phyloP scores from a whole-genome alignment of 2,888 invertebrate genomes.

The Thymelicus sylvestris region DNA sequence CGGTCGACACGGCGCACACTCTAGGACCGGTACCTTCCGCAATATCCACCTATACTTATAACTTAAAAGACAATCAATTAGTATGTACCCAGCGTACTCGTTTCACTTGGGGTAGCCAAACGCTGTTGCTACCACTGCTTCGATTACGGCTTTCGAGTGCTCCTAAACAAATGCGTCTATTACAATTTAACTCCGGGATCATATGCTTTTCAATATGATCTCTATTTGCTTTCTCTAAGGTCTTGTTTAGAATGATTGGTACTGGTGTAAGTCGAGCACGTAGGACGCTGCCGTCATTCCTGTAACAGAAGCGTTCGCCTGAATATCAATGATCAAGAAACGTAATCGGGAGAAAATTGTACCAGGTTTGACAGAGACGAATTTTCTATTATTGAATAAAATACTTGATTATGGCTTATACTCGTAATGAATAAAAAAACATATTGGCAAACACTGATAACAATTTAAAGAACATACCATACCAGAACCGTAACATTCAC shows the following conservation, averaged over 20 bases:
- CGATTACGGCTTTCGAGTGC: slow-evolving; percentile 68
- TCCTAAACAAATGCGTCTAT: slow-evolving; percentile 57
- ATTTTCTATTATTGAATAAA: slow-evolving; percentile 39
- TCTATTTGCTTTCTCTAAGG: slow-evolving; percentile 47
- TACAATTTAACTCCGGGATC: slow-evolving; percentile 54
- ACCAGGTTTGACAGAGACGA: slow-evolving; percentile 58
- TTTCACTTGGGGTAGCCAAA: slow-evolving; percentile 77
- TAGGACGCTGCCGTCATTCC: slow-evolving; percentile 72
- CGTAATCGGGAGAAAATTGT: slow-evolving; percentile 82
- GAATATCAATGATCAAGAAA: slow-evolving; percentile 73
- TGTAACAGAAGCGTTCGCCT: slow-evolving; percentile 67
- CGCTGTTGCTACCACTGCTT: slow-evolving; percentile 61
- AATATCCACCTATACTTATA: slow-evolving; percentile 76
- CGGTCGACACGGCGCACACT: slow-evolving; percentile 63
- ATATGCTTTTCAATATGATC: slow-evolving; percentile 44
- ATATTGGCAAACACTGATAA: too few species aligned
- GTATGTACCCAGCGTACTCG: slow-evolving; percentile 70
- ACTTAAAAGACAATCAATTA: slow-evolving; percentile 66
- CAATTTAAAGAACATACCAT: too few species aligned
- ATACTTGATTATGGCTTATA: background rate
- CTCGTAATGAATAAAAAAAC: too few species aligned
- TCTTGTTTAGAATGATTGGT: slow-evolving; percentile 42
- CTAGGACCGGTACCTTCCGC: slow-evolving; percentile 61
- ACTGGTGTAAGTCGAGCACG: slow-evolving; percentile 53
- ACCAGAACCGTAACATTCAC: too few species aligned